Conservation (phyloP, 2,113 vertebrate genomes). For the Megaleporinus macrocephalus region DNA sequence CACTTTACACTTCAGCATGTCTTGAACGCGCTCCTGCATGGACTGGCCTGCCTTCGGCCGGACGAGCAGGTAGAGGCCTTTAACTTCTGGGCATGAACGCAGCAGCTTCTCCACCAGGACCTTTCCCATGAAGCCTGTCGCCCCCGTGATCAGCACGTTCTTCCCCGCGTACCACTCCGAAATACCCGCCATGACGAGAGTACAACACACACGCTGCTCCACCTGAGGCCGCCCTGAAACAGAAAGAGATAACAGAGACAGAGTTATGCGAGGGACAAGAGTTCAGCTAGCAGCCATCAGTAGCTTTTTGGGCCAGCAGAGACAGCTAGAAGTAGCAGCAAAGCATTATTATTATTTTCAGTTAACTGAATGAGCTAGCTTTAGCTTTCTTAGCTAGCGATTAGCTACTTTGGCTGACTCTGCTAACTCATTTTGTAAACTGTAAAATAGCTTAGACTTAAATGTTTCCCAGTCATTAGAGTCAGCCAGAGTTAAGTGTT, state of each 20-base stretch:
- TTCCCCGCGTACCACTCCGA: conserved; percentile 89
- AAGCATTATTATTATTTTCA: no score
- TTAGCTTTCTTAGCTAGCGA: no score
- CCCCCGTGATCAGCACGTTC: conserved; percentile 89
- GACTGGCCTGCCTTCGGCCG: conserved; percentile 91
- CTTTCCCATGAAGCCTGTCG: conserved; percentile 96
- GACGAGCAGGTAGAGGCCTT: conserved; percentile 88
- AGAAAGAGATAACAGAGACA: background rate
- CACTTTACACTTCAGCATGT: conserved; percentile 93
- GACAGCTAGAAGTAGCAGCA: no score
- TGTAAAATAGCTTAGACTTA: no score
- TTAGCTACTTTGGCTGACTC: no score
- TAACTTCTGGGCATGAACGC: conserved; percentile 87
- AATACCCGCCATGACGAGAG: conserved; percentile 80
- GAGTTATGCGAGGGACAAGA: no score
- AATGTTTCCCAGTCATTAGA: no score
- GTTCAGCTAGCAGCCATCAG: no score
- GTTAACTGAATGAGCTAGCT: no score
- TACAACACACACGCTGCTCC: conserved; percentile 7
- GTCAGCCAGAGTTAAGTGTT: no score
- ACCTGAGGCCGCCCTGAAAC: background rate
- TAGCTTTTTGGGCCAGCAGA: no score
- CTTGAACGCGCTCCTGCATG: conserved; percentile 85
- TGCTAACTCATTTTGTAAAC: no score
- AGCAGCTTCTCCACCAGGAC: conserved; percentile 94